Evolutionary conservation across 2,797 vertebrate genomes (phyloP), one percentile per base, ranked within the genome.

Genomic region (Champsocephalus gunnari): DNA sequence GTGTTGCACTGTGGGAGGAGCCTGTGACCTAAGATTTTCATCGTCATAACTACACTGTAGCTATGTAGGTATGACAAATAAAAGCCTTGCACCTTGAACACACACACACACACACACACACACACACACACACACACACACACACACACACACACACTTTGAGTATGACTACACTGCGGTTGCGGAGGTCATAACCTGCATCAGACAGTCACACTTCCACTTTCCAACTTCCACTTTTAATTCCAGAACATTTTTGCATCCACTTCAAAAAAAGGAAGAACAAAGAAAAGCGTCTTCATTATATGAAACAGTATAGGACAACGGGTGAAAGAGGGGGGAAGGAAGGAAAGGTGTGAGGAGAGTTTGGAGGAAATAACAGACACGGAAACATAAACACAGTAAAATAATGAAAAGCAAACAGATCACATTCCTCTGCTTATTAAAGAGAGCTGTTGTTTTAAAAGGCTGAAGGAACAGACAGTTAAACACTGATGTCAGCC

Each of bases 401-500:
- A 16, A 64, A 79, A 51, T 41, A 62, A 45, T 68, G 43, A 62
- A 53, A 73, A 10, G 57, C 67, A 74, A 72, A 79, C 87, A 61
- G 48, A 47, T 59, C 62, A 19, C 73, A 67, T 61, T 67, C 65
- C 61, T 66, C 28, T 19, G 75, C 59, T 70, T 55, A 34, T 71
- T 67, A 38, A 61, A 73, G 58, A 47, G 57, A 75, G 34, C 43
- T 73, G 72, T 69, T 82, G 43, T 54, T 45, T 41, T 61, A 32
- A 49, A 63, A 48, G 53, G 65, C 56, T 12, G 62, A 61, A 50
- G 48, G 63, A 62, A 71, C 73, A 68, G 69, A 73, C 77, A 67
- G 63, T 62, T 69, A 38, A 66, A 65, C 76, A 54, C 67, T 10
- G 24, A 71, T 79, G 75, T 75, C 84, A 83, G 45, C 51, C 43